phyloP scores from a whole-genome alignment of 2,113 vertebrate species.

The Aix galericulata region DNA sequence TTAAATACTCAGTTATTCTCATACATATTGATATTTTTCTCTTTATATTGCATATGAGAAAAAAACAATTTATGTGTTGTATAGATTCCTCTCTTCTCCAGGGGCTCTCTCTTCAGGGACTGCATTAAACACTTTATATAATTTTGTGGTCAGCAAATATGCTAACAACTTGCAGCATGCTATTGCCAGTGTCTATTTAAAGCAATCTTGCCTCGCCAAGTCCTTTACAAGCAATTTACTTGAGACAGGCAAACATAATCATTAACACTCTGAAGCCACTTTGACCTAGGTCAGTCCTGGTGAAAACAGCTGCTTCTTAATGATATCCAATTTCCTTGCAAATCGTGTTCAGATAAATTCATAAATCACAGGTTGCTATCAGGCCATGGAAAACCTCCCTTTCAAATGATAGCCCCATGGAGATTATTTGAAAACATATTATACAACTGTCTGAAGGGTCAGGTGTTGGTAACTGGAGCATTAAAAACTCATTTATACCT shows the following conservation, averaged over 20 bases:
- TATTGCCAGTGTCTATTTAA: neutral
- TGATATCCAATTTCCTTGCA: constrained; percentile 21
- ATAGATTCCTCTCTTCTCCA: neutral
- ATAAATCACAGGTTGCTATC: constrained; percentile 51
- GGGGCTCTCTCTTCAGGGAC: neutral
- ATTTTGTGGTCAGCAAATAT: neutral
- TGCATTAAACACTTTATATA: neutral
- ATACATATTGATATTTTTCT: neutral
- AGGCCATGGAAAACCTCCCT: neutral
- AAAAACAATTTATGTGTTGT: neutral
- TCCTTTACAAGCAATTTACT: constrained; percentile 40
- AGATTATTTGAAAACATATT: constrained; percentile 19
- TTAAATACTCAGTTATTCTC: neutral
- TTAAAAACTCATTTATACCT: constrained; percentile 35
- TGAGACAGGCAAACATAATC: neutral
- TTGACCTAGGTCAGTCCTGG: neutral
- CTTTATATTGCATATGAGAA: neutral
- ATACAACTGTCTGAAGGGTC: neutral
- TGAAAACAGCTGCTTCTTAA: constrained; percentile 49
- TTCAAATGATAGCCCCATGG: neutral
- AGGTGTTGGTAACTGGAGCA: neutral
- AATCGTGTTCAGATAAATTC: constrained; percentile 37
- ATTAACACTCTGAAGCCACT: neutral
- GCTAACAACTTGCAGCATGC: neutral
- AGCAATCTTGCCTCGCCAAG: neutral